These are phyloP conservation scores for Glossosoma conforme DNA, from an alignment of 1,140 invertebrate genomes.

Conservation along the genomic window DNA sequence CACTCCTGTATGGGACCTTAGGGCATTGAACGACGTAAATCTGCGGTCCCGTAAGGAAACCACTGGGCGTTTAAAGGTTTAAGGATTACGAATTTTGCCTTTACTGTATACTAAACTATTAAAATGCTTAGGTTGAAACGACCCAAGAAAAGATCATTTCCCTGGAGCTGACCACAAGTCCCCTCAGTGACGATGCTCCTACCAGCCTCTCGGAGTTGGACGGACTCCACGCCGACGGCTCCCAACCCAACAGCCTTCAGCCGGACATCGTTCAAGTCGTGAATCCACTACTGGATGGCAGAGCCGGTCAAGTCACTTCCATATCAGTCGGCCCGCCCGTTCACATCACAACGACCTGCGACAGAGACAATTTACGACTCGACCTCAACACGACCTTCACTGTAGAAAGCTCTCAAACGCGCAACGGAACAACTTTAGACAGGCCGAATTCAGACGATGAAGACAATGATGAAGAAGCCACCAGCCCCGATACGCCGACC, in stretches of 20 bases:
- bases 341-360: slow-evolving; percentile 32
- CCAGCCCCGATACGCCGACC: slow-evolving; percentile 31
- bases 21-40: no score
- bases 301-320: slow-evolving; percentile 43
- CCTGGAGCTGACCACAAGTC: slow-evolving; percentile 67
- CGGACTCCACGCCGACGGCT: slow-evolving; percentile 44
- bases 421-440: no score
- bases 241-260: slow-evolving; percentile 36
- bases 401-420: slow-evolving; percentile 7
- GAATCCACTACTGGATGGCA: slow-evolving; percentile 46
- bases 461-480: slow-evolving; percentile 34
- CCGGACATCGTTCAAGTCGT: slow-evolving; percentile 50
- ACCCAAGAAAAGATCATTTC: slow-evolving; percentile 84
- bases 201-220: slow-evolving; percentile 44
- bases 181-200: slow-evolving; percentile 52
- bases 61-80: no score
- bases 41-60: no score
- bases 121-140: slow-evolving; percentile 83
- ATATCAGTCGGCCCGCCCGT: slow-evolving; percentile 44
- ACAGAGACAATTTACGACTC: slow-evolving; percentile 15
- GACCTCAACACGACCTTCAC: slow-evolving; percentile 22
- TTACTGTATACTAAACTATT: no score
- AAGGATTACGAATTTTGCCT: no score
- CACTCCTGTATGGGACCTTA: no score
- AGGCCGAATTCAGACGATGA: slow-evolving; percentile 18